Conservation (phyloP, 2,797 vertebrate genomes). For the Parotocinclus haroldoi region DNA sequence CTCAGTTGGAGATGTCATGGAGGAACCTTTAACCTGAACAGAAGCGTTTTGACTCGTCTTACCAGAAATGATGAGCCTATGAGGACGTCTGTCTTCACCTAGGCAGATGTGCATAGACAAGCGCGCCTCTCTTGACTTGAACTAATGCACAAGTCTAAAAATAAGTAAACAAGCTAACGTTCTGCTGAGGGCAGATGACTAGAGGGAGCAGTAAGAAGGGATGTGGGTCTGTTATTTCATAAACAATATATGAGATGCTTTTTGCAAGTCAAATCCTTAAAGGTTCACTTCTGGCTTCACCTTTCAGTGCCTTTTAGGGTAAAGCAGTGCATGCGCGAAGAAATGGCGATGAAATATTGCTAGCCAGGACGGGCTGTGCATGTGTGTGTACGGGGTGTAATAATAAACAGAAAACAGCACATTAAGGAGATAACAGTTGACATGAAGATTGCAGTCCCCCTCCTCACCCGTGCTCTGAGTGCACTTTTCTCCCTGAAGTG, state of each 20-base stretch:
- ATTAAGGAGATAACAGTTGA: constrained; percentile 61
- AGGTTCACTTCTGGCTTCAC: constrained; percentile 64
- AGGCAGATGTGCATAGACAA: constrained; percentile 91
- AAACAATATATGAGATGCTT: constrained; percentile 98
- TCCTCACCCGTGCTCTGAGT: constrained; percentile 21
- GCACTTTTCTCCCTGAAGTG: constrained; percentile 41
- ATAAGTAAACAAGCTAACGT: constrained; percentile 87
- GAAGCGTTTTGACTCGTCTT: constrained; percentile 93
- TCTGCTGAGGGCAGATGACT: constrained; percentile 66
- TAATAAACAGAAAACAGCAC: constrained; percentile 62
- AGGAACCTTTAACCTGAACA: constrained; percentile 95
- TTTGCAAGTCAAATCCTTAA: constrained; percentile 97
- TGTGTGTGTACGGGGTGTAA: constrained; percentile 29
- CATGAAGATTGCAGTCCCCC: constrained; percentile 47
- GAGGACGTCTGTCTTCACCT: constrained; percentile 96
- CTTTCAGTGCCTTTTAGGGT: constrained; percentile 63
- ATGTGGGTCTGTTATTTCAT: constrained; percentile 80
- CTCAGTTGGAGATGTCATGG: constrained; percentile 95
- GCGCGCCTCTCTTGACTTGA: constrained; percentile 83
- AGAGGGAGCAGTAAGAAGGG: constrained; percentile 62
- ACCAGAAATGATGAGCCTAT: constrained; percentile 89
- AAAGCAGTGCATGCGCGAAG: constrained; percentile 48
- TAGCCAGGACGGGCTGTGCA: constrained; percentile 17
- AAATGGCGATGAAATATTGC: constrained; percentile 52
- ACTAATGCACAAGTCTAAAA: constrained; percentile 93